phyloP scores from a whole-genome alignment of 1,140 invertebrate species.

The Protaetia brevitarsis region DNA sequence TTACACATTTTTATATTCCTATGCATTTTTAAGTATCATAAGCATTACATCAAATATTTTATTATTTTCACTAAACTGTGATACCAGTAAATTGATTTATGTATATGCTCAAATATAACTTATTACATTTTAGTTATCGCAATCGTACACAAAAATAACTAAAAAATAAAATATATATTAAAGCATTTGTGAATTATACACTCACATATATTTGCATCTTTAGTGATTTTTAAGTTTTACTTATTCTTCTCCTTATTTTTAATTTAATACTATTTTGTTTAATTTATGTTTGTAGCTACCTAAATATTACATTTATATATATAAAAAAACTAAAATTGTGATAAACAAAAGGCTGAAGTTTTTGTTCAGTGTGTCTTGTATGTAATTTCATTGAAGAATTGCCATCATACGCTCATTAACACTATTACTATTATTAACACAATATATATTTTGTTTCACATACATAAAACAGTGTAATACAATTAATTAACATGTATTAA shows the following conservation, averaged over 20 bases:
- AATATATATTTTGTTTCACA: slow-evolving; percentile 5
- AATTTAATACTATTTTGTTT: slow-evolving; percentile 18
- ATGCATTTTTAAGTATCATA: slow-evolving; percentile 25
- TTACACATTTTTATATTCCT: slow-evolving; percentile 8
- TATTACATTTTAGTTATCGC: not conserved
- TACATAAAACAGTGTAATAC: not conserved
- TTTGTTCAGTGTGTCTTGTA: not conserved
- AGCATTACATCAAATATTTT: slow-evolving; percentile 22
- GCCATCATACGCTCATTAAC: not conserved
- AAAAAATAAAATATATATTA: slow-evolving; percentile 14
- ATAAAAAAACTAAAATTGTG: not conserved
- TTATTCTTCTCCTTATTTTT: slow-evolving; percentile 8
- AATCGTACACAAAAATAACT: not conserved
- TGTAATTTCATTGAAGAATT: slow-evolving; percentile 3
- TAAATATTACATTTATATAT: not conserved
- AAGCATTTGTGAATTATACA: slow-evolving; percentile 13
- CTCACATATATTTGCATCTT: not conserved
- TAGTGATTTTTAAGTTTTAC: not conserved
- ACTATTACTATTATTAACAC: not conserved
- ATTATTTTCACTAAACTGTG: slow-evolving; percentile 37
- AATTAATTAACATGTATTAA: not conserved
- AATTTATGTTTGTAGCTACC: slow-evolving; percentile 2
- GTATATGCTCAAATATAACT: slow-evolving; percentile 30
- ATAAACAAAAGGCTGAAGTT: slow-evolving; percentile 20
- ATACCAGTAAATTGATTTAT: slow-evolving; percentile 36